Evolutionary conservation across 2,113 vertebrate genomes (phyloP).

Genomic region (Macheiramphus alcinus): DNA sequence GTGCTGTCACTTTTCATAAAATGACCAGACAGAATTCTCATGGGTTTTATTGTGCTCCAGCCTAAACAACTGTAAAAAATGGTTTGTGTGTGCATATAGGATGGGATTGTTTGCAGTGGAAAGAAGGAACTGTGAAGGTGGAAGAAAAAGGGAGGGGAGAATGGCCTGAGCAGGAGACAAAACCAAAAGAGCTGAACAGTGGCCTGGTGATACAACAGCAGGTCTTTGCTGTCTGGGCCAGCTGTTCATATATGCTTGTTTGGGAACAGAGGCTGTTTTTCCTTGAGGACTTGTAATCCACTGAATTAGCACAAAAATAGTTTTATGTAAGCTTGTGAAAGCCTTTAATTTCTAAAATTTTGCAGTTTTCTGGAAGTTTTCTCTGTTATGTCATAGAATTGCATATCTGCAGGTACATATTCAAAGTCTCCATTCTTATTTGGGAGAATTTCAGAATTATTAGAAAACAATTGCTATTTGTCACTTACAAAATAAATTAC

Average conservation of each 20-base stretch:
- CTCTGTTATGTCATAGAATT: not conserved
- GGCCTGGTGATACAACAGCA: not conserved
- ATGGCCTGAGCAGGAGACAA: not conserved
- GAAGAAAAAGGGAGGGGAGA: not conserved
- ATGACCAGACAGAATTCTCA: not conserved
- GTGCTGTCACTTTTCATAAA: constrained; percentile 22
- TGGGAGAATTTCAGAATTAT: not conserved
- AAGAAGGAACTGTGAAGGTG: not conserved
- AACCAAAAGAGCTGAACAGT: not conserved
- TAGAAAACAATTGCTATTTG: not conserved
- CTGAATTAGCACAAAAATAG: not conserved
- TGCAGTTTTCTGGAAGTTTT: not conserved
- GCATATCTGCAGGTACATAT: not conserved
- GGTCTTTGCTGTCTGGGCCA: not conserved
- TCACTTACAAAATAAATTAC: not conserved
- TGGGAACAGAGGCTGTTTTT: constrained; percentile 1
- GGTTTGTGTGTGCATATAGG: not conserved
- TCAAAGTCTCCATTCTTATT: not conserved
- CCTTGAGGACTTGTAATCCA: not conserved
- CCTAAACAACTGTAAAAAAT: not conserved
- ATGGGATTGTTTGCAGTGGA: not conserved
- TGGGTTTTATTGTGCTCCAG: not conserved
- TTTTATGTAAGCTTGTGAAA: not conserved
- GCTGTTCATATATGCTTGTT: constrained; percentile 21
- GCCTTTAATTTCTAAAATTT: not conserved